These are phyloP conservation scores for Coendou prehensilis DNA, from an alignment of 2,797 vertebrate genomes.

Conservation along the genomic window DNA sequence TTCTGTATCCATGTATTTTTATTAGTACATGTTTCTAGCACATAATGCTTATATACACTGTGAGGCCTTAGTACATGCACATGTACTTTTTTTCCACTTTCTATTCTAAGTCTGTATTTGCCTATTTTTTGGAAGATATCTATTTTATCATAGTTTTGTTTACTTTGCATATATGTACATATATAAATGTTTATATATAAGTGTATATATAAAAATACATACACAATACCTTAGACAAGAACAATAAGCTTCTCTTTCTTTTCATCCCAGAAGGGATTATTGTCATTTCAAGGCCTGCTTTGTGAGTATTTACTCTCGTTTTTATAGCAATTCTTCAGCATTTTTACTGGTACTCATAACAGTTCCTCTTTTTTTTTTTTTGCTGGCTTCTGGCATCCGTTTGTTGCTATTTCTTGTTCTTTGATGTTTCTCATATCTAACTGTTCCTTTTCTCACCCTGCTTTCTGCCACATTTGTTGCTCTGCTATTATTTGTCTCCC, in stretches of 20 bases:
- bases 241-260: background rate
- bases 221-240: background rate
- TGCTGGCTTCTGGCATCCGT: background rate
- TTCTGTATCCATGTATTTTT: background rate
- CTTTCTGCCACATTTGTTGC: conserved; percentile 15
- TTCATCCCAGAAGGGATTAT: background rate
- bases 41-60: background rate
- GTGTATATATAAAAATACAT: background rate
- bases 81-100: background rate
- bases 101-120: background rate
- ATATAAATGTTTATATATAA: background rate
- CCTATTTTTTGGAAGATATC: background rate
- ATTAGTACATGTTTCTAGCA: background rate
- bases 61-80: background rate
- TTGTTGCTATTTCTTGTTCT: conserved; percentile 60
- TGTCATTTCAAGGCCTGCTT: background rate
- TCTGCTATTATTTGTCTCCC: conserved; percentile 63
- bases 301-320: background rate
- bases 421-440: conserved; percentile 65
- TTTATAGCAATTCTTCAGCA: background rate
- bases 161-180: background rate
- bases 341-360: conserved; percentile 48
- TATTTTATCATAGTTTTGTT: conserved; percentile 6
- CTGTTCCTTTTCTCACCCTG: background rate
- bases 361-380: conserved; percentile 33